A percentile compares a stretch with the other conserved stretches of the same genome.
These are phyloP conservation scores for Sebastes flavidus DNA, from an alignment of 2,797 vertebrate genomes.

Conservation along the genomic window DNA sequence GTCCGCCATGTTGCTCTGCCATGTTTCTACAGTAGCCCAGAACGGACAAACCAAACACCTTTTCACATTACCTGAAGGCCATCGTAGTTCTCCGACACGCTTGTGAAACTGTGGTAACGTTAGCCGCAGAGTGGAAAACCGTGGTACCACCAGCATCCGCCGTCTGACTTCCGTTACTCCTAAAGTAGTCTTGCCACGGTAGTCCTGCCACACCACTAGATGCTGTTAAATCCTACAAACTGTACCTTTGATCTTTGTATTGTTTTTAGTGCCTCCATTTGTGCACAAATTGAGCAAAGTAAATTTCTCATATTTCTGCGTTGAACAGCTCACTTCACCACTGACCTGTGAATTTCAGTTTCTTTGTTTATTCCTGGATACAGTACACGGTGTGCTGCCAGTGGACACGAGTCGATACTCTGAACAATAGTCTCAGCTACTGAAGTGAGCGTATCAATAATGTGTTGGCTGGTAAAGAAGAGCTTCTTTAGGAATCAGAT, in stretches of 20 bases:
- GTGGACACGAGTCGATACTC: not conserved
- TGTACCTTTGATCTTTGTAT: no score
- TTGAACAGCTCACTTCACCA: not conserved
- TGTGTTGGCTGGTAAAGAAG: not conserved
- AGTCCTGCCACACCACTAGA: rapidly evolving
- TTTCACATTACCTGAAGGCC: no score
- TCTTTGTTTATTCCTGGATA: not conserved
- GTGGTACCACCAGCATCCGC: no score
- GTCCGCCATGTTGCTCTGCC: no score
- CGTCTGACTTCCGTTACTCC: no score
- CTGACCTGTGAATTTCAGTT: not conserved
- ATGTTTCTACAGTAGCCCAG: no score
- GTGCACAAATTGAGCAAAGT: not conserved
- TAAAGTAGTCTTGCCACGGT: no score
- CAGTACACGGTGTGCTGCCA: not conserved
- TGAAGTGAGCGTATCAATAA: constrained; percentile 7
- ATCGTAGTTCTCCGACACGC: no score
- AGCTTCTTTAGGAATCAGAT: not conserved
- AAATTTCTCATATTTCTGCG: not conserved
- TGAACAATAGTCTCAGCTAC: not conserved
- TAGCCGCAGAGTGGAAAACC: no score
- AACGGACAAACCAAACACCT: no score
- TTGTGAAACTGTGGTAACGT: no score
- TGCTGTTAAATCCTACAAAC: no score
- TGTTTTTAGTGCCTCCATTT: not conserved